Percentiles rank a stretch among this genome's conserved stretches.
These are phyloP conservation scores for Epinotia brunnichana DNA, from an alignment of 2,888 invertebrate genomes.

Conservation along the genomic window DNA sequence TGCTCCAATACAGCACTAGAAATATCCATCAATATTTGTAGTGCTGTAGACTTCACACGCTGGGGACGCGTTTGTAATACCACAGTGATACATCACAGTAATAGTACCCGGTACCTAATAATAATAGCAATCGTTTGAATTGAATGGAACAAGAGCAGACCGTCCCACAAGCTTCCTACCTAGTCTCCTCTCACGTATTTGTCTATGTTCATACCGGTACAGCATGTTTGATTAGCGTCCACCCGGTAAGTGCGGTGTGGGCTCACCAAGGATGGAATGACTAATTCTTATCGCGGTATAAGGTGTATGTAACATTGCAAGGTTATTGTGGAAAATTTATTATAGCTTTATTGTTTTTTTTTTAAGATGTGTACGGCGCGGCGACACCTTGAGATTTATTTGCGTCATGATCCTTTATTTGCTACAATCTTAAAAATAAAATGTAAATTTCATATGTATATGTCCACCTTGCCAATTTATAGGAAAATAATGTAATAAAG, in stretches of 20 bases:
- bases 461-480: neutral
- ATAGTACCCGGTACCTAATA: neutral
- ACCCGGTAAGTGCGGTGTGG: constrained; percentile 54
- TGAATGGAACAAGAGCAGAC: constrained; percentile 28
- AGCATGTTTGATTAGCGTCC: constrained; percentile 59
- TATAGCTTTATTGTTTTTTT: constrained; percentile 37
- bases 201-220: constrained; percentile 23
- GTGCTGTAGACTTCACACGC: neutral
- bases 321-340: constrained; percentile 69
- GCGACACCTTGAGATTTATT: constrained; percentile 25
- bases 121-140: constrained; percentile 32
- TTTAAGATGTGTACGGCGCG: constrained; percentile 45
- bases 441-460: neutral
- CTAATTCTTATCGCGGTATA: constrained; percentile 66
- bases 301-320: constrained; percentile 54
- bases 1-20: too few relatives aligned
- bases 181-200: constrained; percentile 29
- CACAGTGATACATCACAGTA: neutral
- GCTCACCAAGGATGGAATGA: constrained; percentile 56
- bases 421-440: neutral
- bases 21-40: neutral
- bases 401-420: neutral
- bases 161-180: constrained; percentile 37
- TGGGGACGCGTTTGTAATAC: neutral
- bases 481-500: too few relatives aligned